phyloP scores from a whole-genome alignment of 2,113 vertebrate species.

The Orcinus orca region DNA sequence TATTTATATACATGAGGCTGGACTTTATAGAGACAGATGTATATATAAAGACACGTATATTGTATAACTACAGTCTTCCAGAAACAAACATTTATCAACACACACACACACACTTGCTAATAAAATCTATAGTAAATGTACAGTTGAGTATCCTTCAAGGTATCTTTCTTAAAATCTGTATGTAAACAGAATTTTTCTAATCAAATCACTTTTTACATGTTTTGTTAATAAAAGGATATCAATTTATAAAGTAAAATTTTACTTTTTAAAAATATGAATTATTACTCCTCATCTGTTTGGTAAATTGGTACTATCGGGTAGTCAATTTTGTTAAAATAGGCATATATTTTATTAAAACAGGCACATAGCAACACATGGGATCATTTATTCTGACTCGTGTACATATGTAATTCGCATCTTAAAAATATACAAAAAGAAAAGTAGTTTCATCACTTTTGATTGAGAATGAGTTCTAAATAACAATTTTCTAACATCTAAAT shows the following conservation, averaged over 20 bases:
- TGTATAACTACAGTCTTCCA: not conserved
- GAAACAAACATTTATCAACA: not conserved
- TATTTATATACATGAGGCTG: not conserved
- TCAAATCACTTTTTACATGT: not conserved
- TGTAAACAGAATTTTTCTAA: not conserved
- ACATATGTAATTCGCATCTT: not conserved
- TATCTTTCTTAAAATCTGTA: slow-evolving; percentile 24
- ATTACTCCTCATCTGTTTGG: not conserved
- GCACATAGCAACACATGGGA: not conserved
- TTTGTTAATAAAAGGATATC: slow-evolving; percentile 1
- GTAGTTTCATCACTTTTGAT: not conserved
- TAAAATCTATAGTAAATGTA: not conserved
- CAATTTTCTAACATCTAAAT: not conserved
- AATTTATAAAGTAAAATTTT: slow-evolving; percentile 20
- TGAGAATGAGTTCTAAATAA: not conserved
- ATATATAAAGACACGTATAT: not conserved
- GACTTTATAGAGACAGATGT: not conserved
- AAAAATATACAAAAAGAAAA: not conserved
- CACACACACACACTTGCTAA: not conserved
- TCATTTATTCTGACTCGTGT: not conserved
- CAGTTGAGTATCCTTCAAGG: not conserved
- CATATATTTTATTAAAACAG: not conserved
- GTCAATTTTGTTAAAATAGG: not conserved
- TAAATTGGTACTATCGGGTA: not conserved
- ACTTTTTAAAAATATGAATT: not conserved